phyloP scores from a whole-genome alignment of 2,888 invertebrate genomes.

The Netelia melanura region DNA sequence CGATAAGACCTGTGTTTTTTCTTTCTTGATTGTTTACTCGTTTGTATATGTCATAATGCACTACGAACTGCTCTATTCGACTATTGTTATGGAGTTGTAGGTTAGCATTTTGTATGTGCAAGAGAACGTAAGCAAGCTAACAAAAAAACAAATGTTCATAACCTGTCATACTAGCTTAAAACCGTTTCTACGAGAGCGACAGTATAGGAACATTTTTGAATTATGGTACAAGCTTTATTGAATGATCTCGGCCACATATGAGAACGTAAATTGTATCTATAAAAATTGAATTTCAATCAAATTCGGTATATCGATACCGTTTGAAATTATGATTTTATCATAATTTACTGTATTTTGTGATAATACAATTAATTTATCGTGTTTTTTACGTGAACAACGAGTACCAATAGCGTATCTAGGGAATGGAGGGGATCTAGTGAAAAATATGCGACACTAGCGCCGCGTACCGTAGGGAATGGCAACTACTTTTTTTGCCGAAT shows the following conservation, averaged over 20 bases:
- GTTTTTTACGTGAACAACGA: too few relatives aligned
- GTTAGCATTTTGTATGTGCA: conserved; percentile 3
- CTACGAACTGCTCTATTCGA: conserved; percentile 11
- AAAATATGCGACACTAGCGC: conserved; percentile 68
- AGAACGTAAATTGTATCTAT: too few relatives aligned
- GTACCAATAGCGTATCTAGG: neutral
- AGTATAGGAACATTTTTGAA: neutral
- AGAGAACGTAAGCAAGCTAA: neutral
- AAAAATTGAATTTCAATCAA: too few relatives aligned
- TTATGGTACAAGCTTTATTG: too few relatives aligned
- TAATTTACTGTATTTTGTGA: neutral
- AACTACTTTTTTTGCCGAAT: conserved; percentile 79
- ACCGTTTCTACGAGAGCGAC: neutral
- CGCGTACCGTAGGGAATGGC: conserved; percentile 72
- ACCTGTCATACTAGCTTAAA: neutral
- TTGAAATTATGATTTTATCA: too few relatives aligned
- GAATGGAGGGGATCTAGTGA: conserved; percentile 19
- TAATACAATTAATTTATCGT: neutral
- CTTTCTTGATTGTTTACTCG: neutral
- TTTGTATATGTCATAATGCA: neutral
- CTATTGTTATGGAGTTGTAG: conserved; percentile 8
- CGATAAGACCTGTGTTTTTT: conserved; percentile 25
- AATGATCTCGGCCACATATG: too few relatives aligned
- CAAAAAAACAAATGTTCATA: conserved; percentile 37
- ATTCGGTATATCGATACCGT: too few relatives aligned